A percentile compares a stretch with the other conserved stretches of the same genome.
phyloP scores from a whole-genome alignment of 2,888 invertebrate genomes.

The Pyrrhosoma nymphula region DNA sequence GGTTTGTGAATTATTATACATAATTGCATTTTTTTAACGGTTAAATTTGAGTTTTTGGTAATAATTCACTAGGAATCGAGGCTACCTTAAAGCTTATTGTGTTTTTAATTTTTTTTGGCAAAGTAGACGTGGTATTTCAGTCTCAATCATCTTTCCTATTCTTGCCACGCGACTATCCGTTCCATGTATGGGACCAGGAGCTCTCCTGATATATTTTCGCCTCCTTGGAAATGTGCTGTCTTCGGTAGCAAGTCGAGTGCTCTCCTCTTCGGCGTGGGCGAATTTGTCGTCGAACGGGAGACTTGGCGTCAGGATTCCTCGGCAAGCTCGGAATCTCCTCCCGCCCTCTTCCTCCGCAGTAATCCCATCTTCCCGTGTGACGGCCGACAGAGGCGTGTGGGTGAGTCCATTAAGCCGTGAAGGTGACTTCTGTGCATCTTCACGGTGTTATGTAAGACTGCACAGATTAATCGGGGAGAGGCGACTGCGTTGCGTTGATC shows the following conservation, averaged over 20 bases:
- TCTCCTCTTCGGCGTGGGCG: neutral
- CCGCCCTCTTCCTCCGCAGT: neutral
- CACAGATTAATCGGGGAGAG: neutral
- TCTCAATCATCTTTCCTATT: too few species aligned
- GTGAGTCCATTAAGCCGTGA: neutral
- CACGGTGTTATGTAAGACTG: neutral
- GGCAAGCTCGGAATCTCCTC: neutral
- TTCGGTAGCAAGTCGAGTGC: neutral
- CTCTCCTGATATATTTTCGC: too few species aligned
- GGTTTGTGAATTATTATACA: too few species aligned
- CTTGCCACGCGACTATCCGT: too few species aligned
- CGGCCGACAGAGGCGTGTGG: neutral
- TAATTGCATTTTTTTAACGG: too few species aligned
- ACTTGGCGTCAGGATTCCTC: neutral
- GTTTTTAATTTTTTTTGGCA: too few species aligned
- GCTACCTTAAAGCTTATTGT: too few species aligned
- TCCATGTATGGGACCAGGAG: too few species aligned
- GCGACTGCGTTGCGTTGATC: neutral
- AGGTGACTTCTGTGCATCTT: constrained; percentile 1
- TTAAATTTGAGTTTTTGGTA: too few species aligned
- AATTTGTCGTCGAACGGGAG: neutral
- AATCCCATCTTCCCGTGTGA: neutral
- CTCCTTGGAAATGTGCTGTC: too few species aligned
- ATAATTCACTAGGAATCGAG: too few species aligned
- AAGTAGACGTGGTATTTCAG: too few species aligned